phyloP scores from a whole-genome alignment of 2,797 vertebrate species.

The Hylomyscus alleni region DNA sequence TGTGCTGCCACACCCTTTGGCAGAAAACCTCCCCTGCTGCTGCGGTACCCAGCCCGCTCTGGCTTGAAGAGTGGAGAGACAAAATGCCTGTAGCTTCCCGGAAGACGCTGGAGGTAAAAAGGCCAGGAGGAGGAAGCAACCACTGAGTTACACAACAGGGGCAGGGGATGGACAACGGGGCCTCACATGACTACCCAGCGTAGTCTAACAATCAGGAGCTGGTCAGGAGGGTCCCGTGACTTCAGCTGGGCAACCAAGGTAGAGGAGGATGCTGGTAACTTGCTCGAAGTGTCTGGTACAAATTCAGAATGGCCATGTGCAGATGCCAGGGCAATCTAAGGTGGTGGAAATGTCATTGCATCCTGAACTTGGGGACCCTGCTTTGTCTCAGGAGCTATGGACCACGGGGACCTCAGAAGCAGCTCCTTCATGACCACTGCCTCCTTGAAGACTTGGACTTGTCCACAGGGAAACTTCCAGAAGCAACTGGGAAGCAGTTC shows the following conservation, averaged over 20 bases:
- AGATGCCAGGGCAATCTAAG: fast-evolving
- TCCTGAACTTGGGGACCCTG: neutral
- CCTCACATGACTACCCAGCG: neutral
- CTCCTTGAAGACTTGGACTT: neutral
- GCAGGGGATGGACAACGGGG: neutral
- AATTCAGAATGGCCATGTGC: neutral
- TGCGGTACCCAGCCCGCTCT: neutral
- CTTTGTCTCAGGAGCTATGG: neutral
- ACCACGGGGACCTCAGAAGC: neutral
- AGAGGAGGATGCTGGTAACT: neutral
- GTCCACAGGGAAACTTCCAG: neutral
- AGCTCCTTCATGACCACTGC: fast-evolving
- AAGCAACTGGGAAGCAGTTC: neutral
- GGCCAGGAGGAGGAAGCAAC: neutral
- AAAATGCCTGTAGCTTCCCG: fast-evolving
- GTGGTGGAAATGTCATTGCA: fast-evolving
- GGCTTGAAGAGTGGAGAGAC: fast-evolving
- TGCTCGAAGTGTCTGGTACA: neutral
- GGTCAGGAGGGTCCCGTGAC: no score
- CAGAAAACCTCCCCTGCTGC: neutral
- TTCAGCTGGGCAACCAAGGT: neutral
- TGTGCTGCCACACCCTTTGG: neutral
- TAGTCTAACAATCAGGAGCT: neutral
- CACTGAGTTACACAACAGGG: neutral
- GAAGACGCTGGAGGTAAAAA: neutral